Percentiles rank a stretch among this genome's conserved stretches.
Conservation (phyloP, 1,140 invertebrate species). For the Sinella curviseta region DNA sequence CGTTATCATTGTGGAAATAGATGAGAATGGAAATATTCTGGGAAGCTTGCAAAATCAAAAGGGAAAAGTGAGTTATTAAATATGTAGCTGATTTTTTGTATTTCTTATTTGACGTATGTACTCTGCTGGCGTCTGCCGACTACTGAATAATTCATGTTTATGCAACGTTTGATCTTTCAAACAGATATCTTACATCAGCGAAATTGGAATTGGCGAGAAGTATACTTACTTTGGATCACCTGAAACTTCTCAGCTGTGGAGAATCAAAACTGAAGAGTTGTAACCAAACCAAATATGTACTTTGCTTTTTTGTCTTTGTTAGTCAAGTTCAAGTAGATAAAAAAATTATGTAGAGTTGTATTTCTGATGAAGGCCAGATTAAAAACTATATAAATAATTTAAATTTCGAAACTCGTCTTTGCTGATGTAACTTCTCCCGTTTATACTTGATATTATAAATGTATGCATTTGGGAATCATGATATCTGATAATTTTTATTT, state of each 20-base stretch:
- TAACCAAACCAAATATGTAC: too few species aligned
- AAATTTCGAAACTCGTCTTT: too few species aligned
- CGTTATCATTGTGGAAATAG: constrained; percentile 36
- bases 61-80: constrained; percentile 29
- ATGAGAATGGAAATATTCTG: constrained; percentile 36
- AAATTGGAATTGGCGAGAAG: constrained; percentile 27
- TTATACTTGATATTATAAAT: not conserved
- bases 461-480: not conserved
- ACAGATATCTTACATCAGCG: constrained; percentile 36
- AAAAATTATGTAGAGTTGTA: too few species aligned
- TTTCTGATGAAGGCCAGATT: too few species aligned
- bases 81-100: not conserved
- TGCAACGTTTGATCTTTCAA: not conserved
- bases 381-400: too few species aligned
- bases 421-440: too few species aligned
- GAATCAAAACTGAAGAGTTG: constrained; percentile 30
- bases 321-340: too few species aligned
- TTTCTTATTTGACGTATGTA: not conserved
- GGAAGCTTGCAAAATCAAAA: constrained; percentile 29
- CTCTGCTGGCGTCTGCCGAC: too few species aligned
- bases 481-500: not conserved
- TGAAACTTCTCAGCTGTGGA: constrained; percentile 23
- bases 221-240: constrained; percentile 38
- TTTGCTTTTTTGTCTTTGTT: too few species aligned
- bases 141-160: too few species aligned